phyloP scores from a whole-genome alignment of 2,113 vertebrate species.

The Sclerurus mexicanus region DNA sequence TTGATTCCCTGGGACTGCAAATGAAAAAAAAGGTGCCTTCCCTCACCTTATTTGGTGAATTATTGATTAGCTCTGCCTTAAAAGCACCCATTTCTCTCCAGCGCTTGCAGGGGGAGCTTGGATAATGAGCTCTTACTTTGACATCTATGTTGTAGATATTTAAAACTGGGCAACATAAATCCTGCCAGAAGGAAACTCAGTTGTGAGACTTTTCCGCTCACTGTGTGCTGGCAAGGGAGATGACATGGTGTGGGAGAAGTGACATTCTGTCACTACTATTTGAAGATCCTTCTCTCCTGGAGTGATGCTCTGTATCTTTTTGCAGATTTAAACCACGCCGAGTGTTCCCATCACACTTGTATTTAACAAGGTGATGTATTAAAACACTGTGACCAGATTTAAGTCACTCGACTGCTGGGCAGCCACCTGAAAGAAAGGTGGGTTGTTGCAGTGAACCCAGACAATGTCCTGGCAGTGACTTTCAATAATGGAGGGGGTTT shows the following conservation, averaged over 20 bases:
- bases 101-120: slow-evolving; percentile 1
- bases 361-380: background rate
- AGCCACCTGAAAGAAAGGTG: background rate
- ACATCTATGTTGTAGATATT: background rate
- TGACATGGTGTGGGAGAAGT: background rate
- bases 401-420: background rate
- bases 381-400: background rate
- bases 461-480: background rate
- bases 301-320: background rate
- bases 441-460: background rate
- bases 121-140: slow-evolving; percentile 42
- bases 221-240: background rate
- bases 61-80: slow-evolving; percentile 35
- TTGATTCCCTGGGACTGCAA: background rate
- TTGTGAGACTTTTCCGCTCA: background rate
- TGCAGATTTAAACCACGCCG: background rate
- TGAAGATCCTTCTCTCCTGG: background rate
- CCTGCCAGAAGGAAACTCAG: background rate
- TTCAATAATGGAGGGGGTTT: background rate
- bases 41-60: slow-evolving; percentile 40
- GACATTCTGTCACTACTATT: background rate
- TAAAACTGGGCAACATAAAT: slow-evolving; percentile 20
- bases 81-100: slow-evolving; percentile 21
- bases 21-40: background rate
- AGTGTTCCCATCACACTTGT: background rate